A percentile compares a stretch with the other conserved stretches of the same genome.
Conservation (phyloP, 2,888 invertebrate genomes). For the Branchipolynoe longqiensis region DNA sequence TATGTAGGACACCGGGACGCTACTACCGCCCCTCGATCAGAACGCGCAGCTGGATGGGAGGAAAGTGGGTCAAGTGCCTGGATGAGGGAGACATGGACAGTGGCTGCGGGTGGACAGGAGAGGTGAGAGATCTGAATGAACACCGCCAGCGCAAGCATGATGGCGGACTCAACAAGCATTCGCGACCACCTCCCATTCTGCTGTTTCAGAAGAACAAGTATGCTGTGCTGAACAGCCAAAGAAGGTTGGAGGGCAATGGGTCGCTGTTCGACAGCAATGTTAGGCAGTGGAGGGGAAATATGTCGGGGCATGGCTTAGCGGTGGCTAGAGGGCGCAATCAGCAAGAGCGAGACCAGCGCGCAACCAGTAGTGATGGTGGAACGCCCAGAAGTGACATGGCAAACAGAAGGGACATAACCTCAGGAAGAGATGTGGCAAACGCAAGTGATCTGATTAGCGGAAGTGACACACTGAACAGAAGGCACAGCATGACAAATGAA, state of each 20-base stretch:
- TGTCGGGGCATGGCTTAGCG: not conserved
- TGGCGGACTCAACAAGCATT: no score
- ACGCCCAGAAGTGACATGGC: not conserved
- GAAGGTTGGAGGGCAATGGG: not conserved
- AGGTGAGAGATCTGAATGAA: not conserved
- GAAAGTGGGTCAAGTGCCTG: not conserved
- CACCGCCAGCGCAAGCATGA: not conserved
- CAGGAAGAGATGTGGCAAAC: no score
- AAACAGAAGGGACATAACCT: no score
- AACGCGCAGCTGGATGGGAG: not conserved
- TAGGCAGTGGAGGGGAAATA: not conserved
- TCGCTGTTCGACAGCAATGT: not conserved
- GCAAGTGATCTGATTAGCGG: no score
- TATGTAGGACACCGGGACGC: not conserved
- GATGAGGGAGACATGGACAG: no score
- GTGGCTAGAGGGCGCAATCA: no score
- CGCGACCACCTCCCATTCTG: not conserved
- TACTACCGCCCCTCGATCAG: conserved; percentile 13
- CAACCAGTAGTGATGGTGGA: no score
- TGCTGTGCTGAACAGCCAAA: not conserved
- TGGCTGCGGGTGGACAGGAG: not conserved
- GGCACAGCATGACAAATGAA: no score
- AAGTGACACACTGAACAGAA: no score
- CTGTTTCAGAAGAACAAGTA: conserved; percentile 11
- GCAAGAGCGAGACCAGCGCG: no score